Evolutionary conservation across 2,113 vertebrate species (phyloP), one percentile per base, ranked within the genome.

Genomic region (Laticauda laticaudata): DNA sequence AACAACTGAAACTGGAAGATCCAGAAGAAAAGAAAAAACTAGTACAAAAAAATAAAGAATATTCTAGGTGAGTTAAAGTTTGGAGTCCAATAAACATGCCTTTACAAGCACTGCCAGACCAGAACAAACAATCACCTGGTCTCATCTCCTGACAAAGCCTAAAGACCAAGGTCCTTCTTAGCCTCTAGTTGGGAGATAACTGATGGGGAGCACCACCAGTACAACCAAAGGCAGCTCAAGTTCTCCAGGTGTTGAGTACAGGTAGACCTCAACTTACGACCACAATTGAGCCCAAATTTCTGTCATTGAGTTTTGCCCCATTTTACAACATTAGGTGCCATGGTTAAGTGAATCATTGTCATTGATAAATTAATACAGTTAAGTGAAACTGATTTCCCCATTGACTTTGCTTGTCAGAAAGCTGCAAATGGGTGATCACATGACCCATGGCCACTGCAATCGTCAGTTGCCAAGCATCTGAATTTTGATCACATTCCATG

Each of bases 1-100:
- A 98, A 92, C 96, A 95, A n/a, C 95, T 98, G 26, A 94, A 96
- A 48, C 97, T 98, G 21, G 97, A 98, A 95, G 98, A 98, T 91
- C 94, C 95, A 61, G 96, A 87, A 56, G 93, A 48, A 43, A 90
- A 94, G 93, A 96, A 90, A 86, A 86, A 96, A 88, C 95, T 91
- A 55, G 97, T 90, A 4, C 98, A 97, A 94, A 97, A 93, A 48
- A 93, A 94, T 29, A 98, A 96, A 94, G 98, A 98, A 91, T 92
- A 88, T 3, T 0, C 14, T 0, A 98, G 98, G 98, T 99, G 94
- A 95, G 88, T 61, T 59, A 54, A 12, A 9, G 85, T 51, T 29
- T 20, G 8, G 29, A 20, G 4, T 88, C 51, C 29, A 54, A 34
- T 55, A 29, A 88, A 21, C 53, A 20, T 10, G 51, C 51, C 34